Percentiles rank a stretch among this genome's conserved stretches.
Conservation (phyloP, 2,797 vertebrate genomes). For the Phataginus tetradactyla region DNA sequence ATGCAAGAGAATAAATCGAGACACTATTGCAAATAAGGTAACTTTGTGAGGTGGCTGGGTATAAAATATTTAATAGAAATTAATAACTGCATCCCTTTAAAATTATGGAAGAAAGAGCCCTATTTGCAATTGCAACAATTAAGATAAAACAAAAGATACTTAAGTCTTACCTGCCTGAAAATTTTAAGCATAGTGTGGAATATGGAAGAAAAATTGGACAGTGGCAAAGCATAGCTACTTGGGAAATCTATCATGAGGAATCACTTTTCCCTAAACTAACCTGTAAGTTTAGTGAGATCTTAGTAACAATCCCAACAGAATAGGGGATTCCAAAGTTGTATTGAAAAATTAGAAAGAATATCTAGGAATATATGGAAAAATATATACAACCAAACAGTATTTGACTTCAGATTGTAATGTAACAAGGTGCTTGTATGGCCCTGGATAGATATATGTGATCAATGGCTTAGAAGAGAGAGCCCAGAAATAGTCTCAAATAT, state of each 20-base stretch:
- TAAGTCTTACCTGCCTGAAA: background rate
- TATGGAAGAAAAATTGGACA: background rate
- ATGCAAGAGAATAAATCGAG: background rate
- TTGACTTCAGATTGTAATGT: fast-evolving
- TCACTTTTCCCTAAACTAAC: background rate
- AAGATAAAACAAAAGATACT: background rate
- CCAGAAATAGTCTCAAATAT: background rate
- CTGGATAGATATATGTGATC: fast-evolving
- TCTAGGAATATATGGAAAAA: background rate
- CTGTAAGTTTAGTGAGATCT: too few relatives aligned
- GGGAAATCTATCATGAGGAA: background rate
- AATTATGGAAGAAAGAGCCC: background rate
- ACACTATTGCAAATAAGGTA: background rate
- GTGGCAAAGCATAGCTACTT: background rate
- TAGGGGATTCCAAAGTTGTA: background rate
- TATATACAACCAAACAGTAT: fast-evolving
- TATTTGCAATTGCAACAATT: background rate
- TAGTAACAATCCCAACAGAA: background rate
- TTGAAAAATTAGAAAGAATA: background rate
- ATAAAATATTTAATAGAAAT: background rate
- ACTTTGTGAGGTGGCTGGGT: background rate
- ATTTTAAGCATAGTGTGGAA: background rate
- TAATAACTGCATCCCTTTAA: background rate
- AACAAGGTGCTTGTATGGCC: fast-evolving
- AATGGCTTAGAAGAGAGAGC: too few relatives aligned